Evolutionary conservation across 2,113 vertebrate species (phyloP).

Genomic region (Cavia porcellus): DNA sequence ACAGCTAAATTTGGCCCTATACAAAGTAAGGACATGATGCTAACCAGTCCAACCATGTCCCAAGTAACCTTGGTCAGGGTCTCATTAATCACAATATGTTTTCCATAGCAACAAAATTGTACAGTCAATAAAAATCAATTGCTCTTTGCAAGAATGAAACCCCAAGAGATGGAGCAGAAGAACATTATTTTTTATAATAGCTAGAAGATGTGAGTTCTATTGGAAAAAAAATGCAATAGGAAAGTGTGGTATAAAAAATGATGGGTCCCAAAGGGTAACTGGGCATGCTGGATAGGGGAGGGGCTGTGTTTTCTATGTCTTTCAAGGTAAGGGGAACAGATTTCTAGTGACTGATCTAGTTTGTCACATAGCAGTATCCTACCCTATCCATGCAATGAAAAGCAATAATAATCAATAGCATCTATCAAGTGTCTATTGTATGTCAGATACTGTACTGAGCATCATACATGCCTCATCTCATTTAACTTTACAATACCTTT

Average conservation of each 20-base stretch:
- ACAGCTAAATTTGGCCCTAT: neutral
- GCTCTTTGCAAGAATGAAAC: constrained; percentile 80
- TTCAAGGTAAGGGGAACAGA: constrained; percentile 4
- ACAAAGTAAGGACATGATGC: constrained; percentile 58
- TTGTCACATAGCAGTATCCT: neutral
- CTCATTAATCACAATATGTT: constrained; percentile 85
- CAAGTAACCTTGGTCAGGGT: constrained; percentile 80
- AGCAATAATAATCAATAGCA: neutral
- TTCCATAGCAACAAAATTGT: constrained; percentile 79
- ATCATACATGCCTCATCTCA: neutral
- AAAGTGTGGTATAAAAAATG: constrained; percentile 65
- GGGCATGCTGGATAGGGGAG: neutral
- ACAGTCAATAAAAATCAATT: constrained; percentile 81
- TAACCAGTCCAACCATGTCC: constrained; percentile 71
- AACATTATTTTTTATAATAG: constrained; percentile 77
- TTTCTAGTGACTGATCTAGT: neutral
- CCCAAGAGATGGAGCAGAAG: constrained; percentile 72
- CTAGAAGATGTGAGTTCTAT: constrained; percentile 68
- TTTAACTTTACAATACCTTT: neutral
- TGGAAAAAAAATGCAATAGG: constrained; percentile 59
- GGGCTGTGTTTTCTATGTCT: neutral
- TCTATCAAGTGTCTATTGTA: constrained; percentile 10
- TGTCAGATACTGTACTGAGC: neutral
- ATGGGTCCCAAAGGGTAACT: neutral
- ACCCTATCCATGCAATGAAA: neutral